These are phyloP conservation scores for Cheilosia scutellata DNA, from an alignment of 2,888 invertebrate species.

Conservation along the genomic window DNA sequence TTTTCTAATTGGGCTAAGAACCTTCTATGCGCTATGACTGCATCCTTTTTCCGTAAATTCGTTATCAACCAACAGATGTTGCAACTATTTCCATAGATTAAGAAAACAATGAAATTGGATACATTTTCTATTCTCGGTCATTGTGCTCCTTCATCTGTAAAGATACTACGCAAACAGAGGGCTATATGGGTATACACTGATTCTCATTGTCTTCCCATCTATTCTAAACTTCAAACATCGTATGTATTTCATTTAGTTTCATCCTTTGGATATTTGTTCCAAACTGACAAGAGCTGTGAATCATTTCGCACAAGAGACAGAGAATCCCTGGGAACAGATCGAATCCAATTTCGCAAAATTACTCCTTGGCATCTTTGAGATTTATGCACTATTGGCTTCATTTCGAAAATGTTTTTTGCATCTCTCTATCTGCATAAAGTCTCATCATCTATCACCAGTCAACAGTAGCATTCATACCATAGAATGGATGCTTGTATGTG, in stretches of 20 bases:
- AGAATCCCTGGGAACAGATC: slow-evolving; percentile 31
- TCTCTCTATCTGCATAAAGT: slow-evolving; percentile 24
- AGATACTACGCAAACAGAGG: slow-evolving; percentile 32
- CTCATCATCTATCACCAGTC: slow-evolving; percentile 34
- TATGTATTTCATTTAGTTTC: slow-evolving; percentile 12
- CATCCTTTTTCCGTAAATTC: slow-evolving; percentile 30
- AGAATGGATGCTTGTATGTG: no score
- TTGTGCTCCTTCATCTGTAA: slow-evolving; percentile 25
- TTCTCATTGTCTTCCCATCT: neutral
- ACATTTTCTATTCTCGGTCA: slow-evolving; percentile 7
- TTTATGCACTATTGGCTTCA: slow-evolving; percentile 65
- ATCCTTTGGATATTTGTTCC: neutral
- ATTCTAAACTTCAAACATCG: neutral
- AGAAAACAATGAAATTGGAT: slow-evolving; percentile 42
- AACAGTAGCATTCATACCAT: neutral
- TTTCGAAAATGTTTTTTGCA: slow-evolving; percentile 50
- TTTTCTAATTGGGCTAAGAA: no score
- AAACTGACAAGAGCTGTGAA: slow-evolving; percentile 30
- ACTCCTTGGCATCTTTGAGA: slow-evolving; percentile 62
- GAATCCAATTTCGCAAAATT: slow-evolving; percentile 65
- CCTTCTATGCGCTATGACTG: no score
- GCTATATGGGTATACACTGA: neutral
- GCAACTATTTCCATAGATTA: slow-evolving; percentile 49
- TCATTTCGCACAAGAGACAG: slow-evolving; percentile 1
- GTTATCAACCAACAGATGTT: slow-evolving; percentile 36